phyloP scores from a whole-genome alignment of 2,888 invertebrate species.

The Hololepta plana region DNA sequence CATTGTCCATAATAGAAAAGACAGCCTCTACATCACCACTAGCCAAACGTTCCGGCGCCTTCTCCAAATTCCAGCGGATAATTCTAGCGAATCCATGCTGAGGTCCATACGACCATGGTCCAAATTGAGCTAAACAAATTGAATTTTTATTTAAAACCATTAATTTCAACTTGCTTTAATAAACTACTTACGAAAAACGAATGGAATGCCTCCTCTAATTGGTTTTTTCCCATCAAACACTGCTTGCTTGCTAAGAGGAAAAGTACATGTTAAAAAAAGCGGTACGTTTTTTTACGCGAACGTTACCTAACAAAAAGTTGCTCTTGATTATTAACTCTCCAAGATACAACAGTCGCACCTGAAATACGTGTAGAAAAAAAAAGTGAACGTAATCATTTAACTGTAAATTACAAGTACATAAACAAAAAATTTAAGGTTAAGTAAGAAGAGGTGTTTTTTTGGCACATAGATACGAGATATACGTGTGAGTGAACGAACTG shows the following conservation, averaged over 20 bases:
- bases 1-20: slow-evolving; percentile 83
- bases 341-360: slow-evolving; percentile 94
- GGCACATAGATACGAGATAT: neutral
- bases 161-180: slow-evolving; percentile 1
- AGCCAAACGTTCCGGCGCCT: slow-evolving; percentile 70
- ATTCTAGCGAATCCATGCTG: slow-evolving; percentile 94
- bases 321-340: slow-evolving; percentile 92
- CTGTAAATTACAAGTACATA: slow-evolving; percentile 7
- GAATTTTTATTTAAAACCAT: neutral
- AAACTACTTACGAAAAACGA: slow-evolving; percentile 83
- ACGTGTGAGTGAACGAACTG: neutral
- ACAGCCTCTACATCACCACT: slow-evolving; percentile 86
- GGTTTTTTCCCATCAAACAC: slow-evolving; percentile 93
- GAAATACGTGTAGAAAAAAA: slow-evolving; percentile 10
- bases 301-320: slow-evolving; percentile 89
- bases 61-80: slow-evolving; percentile 79
- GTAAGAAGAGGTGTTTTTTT: slow-evolving; percentile 8
- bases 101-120: slow-evolving; percentile 86
- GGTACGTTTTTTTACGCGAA: neutral
- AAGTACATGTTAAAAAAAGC: slow-evolving; percentile 5
- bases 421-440: slow-evolving; percentile 15
- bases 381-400: slow-evolving; percentile 6
- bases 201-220: slow-evolving; percentile 90
- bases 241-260: slow-evolving; percentile 68
- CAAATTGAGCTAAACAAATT: slow-evolving; percentile 64